A percentile compares a stretch with the other conserved stretches of the same genome.
phyloP scores from a whole-genome alignment of 1,140 invertebrate species.

The Chrysomallon squamiferum region DNA sequence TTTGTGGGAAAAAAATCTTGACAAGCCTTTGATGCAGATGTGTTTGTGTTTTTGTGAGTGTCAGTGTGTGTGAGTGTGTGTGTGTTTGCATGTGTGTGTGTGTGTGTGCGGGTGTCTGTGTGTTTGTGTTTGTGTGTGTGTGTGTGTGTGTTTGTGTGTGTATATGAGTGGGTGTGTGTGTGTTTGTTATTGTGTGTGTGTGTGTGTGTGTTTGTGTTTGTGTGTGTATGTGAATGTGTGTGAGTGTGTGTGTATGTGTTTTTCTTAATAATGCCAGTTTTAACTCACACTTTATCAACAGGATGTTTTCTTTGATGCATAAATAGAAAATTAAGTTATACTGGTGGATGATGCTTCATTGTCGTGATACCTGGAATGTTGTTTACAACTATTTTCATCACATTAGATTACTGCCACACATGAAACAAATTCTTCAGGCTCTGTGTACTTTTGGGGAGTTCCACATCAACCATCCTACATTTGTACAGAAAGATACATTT shows the following conservation, averaged over 20 bases:
- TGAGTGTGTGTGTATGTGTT: neutral
- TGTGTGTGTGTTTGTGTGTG: neutral
- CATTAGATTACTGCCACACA: too few species aligned
- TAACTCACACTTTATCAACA: neutral
- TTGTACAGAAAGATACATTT: too few species aligned
- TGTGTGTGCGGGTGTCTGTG: neutral
- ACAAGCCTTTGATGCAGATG: too few species aligned
- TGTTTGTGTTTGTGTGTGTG: constrained; percentile 2
- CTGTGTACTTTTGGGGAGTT: too few species aligned
- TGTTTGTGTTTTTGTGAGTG: neutral
- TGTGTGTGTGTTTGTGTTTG: neutral
- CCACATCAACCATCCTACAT: too few species aligned
- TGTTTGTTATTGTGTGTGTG: neutral
- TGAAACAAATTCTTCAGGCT: too few species aligned
- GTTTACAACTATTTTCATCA: too few species aligned
- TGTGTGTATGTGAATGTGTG: neutral
- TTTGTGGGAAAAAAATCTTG: too few species aligned
- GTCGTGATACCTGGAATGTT: too few species aligned
- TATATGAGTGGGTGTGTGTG: neutral
- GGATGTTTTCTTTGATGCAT: too few species aligned
- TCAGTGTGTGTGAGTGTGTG: neutral
- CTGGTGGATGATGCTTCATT: too few species aligned
- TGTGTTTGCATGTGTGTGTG: neutral
- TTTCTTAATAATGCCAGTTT: neutral
- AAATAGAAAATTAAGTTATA: too few species aligned